Evolutionary conservation across 2,113 vertebrate genomes (phyloP), one percentile per base, ranked within the genome.

Genomic region (Cryptomyrus ogoouensis): DNA sequence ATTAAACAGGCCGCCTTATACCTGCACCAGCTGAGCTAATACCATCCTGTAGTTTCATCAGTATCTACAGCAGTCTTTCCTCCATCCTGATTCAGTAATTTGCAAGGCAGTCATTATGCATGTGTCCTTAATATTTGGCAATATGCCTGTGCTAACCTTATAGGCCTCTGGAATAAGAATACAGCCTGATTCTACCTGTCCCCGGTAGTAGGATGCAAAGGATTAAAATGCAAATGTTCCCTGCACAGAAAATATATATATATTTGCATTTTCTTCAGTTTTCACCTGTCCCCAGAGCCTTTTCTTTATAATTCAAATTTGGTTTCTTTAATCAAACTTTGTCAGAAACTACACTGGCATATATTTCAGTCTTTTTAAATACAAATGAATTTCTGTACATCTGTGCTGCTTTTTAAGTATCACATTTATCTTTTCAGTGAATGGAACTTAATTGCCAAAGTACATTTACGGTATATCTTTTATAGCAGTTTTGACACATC

Each of bases 241-340:
- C 53, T 10, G 24, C 88, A 83, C 27, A 24, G 53, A 83, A 70
- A 70, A 88, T 0, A 62, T 27, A 66, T 70, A 27, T 70, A 27
- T 70, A 88, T 19, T 49, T 84, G 80, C 89, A 86, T 89, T 89
- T 89, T n/a, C 50, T 77, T 35, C 62, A 62, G 53, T 44, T 44
- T 27, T 77, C 27, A n/a, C 62, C 77, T 53, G n/a, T 74, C 89
- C 35, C n/a, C 15, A 39, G 31, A 91, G 5, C 9, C 42, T 56
- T 88, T 53, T 86, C 91, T 91, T 46, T 88, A 42, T 62, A 91
- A 90, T 77, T 90, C 85, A 88, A 89, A 89, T 91, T 31, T 89
- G 53, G 47, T 77, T 39, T 46, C 52, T 53, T 90, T 70, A 52
- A 86, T 88, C 74, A 89, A 70, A 88, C 56, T 87, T 70, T 83